Base-by-base conservation (phyloP, 2,113 vertebrate genomes). In the Lepidothrix coronata region DNA sequence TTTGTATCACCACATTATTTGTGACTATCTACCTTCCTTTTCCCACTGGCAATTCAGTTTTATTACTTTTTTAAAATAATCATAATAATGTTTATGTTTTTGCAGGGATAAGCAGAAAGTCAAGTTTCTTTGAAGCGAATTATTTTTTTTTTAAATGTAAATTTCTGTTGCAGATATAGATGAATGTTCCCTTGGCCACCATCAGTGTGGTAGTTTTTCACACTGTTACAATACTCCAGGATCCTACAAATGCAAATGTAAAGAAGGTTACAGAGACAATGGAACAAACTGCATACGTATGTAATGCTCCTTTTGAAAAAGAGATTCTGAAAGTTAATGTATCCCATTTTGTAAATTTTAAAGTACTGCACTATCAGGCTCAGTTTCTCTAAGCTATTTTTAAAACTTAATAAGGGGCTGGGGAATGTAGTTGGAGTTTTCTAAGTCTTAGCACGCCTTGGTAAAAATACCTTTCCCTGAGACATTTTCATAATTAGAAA, bases 181-280 rank as follows among this genome's bases (percentile, higher is more conserved):
- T 55, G 99, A 99, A 94, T 99, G 99, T 81, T 96, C 98, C 70
- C 98, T 98, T 24, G 98, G 98, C 44, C 98, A 98, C 88, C 97
- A 98, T 95, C 98, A 98, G 24, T 99, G 99, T 96, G 98, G 98
- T 91, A 86, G 93, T 77, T 98, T 98, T 59, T 98, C 99, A 66
- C 97, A 95, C 68, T 99, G 99, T 97, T 99, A 99, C 98, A 99
- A 99, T 93, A 97, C 98, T 23, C 98, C 97, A 0, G 99, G 99
- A 84, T 99, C 99, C 49, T 99, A 99, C 98, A 99, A 98, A 96
- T 99, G 99, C 97, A 99, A 99, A 97, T 99, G 99, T 95, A 99
- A 97, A 95, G 98, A 99, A 3, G 99, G 99, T n/a, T 99, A 98
- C 96, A 97, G 98, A 91, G 98, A 98, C 39, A 98, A 97, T 14